Evolutionary conservation across 1,140 invertebrate genomes (phyloP), one percentile per base, ranked within the genome.

Genomic region (Babylonia areolata): DNA sequence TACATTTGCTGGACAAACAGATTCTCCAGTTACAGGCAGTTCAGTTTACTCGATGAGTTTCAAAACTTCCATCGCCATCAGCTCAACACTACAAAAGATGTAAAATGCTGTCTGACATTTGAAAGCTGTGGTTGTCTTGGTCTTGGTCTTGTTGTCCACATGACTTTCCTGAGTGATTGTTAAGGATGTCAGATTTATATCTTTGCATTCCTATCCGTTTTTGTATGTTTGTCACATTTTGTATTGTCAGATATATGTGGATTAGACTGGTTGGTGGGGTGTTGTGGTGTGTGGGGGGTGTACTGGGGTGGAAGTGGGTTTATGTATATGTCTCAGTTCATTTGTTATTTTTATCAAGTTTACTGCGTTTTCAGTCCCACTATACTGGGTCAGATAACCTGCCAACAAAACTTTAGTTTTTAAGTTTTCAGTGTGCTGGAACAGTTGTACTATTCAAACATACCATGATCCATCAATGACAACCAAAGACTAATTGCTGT

Each of bases 71-170:
- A 91, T 91, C 40, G 96, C 94, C 94, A 96, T 95, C 83, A 94
- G 94, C 2, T 95, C 95, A 87, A 96, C 95, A 3, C 96, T 95
- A 86, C 95, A 94, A 89, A 95, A 94, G 73, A 96, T 91, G 83
- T 95, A 94, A 42, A 95, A 94, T 37, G 86, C 89, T 84, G 94
- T 92, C 40, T 95, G 92, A 87, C 95, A 96, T 95, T 96, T 95
- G 92, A 95, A 96, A 0, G 96, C 96, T 15, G 96, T 96, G 6
- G 96, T 96, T 23, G 95, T 96, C 17, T 95, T 95, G 42, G 96
- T 92, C 51, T 94, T 94, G 89, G 95, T 95, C 15, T 94, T 93
- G 3, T 91, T 90, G 91, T 96, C 96, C 42, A 94, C 90, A 37
- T 94, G 93, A 23, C 95, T 91, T 84, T 95, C 95, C 85, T 95